Evolutionary conservation across 2,888 invertebrate species (phyloP), one percentile per base, ranked within the genome.

Genomic region (Muschampia plurimacula): DNA sequence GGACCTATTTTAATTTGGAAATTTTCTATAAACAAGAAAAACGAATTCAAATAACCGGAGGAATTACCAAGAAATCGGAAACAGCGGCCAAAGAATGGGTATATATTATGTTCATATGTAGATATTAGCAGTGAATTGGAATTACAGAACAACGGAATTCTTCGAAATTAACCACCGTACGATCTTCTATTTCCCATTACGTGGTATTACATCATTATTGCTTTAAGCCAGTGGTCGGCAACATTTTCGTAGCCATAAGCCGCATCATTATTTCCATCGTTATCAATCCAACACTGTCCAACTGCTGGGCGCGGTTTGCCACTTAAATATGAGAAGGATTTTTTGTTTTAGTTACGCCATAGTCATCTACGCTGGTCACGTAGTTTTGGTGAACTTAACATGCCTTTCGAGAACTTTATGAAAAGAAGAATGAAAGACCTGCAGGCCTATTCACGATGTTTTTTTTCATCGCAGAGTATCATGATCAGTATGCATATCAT

Each of bases 121-220:
- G 13, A 13, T 4, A 69, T 12, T 39, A 49, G 46, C 44, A 36
- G 70, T 70, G 70, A 65, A 66, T 71, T 46, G 59, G 49, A 71
- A 60, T 70, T 66, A 15, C 36, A 60, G 66, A 70, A 71, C 71
- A 71, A 71, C 66, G n/a, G 66, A 71, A 71, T 71, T 71, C 71
- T 66, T 66, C 36, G 66, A 49, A 71, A 59, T 22, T 59, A 57
- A 15, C 32, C 59, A 60, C 59, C 13, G 9, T 15, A 41, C 57
- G 57, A 57, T 57, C 22, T 57, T 28, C 28, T 55, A 55, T 9
- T 57, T 57, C 57, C 57, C 12, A 71, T 60, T 66, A 65, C 8
- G 2, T 44, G 13, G 44, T 49, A 49, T 71, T 66, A 71, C 71
- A 49, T 71, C 59, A 71, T 39, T 57, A 28, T 10, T 39, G 44